Percentiles rank a stretch among this genome's conserved stretches.
Evolutionary conservation across 2,888 invertebrate genomes (phyloP).

Genomic region (Pachycephus smyrnensis): DNA sequence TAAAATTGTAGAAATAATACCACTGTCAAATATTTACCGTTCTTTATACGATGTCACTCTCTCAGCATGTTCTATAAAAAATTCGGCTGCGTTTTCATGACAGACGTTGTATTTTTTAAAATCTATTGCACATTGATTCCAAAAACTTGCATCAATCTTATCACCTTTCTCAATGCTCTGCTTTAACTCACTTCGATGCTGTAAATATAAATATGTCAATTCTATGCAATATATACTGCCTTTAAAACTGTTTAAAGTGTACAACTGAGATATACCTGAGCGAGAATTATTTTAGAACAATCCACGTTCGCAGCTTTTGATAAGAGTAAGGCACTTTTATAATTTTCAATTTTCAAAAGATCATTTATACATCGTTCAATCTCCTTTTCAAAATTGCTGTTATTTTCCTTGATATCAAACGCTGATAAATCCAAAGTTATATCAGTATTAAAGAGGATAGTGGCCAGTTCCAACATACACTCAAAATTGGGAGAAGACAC

Average conservation of each 20-base stretch:
- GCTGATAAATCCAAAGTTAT: slow-evolving; percentile 70
- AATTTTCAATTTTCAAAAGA: slow-evolving; percentile 69
- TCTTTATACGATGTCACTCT: slow-evolving; percentile 65
- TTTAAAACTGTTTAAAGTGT: not conserved
- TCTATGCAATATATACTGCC: not conserved
- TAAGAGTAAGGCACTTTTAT: slow-evolving; percentile 72
- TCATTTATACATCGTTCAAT: slow-evolving; percentile 70
- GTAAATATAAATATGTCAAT: slow-evolving; percentile 15
- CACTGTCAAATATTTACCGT: slow-evolving; percentile 36
- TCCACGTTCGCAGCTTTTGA: slow-evolving; percentile 64
- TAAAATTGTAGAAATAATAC: not conserved
- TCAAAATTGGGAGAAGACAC: slow-evolving; percentile 67
- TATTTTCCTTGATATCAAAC: slow-evolving; percentile 67
- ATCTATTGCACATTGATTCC: slow-evolving; percentile 73
- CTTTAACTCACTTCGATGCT: slow-evolving; percentile 64
- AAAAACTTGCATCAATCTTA: slow-evolving; percentile 61
- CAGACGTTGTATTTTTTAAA: slow-evolving; percentile 73
- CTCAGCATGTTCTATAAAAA: slow-evolving; percentile 72
- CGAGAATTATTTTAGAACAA: slow-evolving; percentile 55
- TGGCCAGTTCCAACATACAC: slow-evolving; percentile 68
- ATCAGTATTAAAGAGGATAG: slow-evolving; percentile 72
- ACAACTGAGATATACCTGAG: slow-evolving; percentile 47
- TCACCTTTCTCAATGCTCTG: slow-evolving; percentile 65
- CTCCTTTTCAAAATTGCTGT: slow-evolving; percentile 69
- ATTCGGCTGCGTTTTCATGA: slow-evolving; percentile 74